Conservation (phyloP, 2,113 vertebrate genomes). For the Mungos mungo region DNA sequence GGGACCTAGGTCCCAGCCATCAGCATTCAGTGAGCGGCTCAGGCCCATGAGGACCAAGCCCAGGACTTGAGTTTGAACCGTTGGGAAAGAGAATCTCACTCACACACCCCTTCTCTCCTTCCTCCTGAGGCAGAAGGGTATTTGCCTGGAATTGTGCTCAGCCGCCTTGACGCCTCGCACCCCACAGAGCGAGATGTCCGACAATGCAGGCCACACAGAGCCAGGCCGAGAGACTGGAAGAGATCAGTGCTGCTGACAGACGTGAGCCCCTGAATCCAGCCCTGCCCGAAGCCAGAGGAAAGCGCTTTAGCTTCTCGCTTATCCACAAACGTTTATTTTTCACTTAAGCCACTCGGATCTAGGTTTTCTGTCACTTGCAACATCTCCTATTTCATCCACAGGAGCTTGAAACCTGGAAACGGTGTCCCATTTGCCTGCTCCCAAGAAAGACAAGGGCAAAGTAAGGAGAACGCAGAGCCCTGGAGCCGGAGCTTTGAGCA, state of each 20-base stretch:
- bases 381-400: neutral
- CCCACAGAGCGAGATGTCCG: neutral
- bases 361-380: neutral
- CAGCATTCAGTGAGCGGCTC: neutral
- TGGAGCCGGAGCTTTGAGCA: neutral
- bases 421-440: neutral
- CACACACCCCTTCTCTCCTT: neutral
- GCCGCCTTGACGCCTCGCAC: accelerated
- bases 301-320: neutral
- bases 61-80: neutral
- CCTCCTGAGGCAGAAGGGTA: neutral
- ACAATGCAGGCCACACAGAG: neutral
- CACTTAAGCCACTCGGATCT: neutral
- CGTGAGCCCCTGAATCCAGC: neutral
- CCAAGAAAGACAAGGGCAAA: neutral
- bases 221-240: too few relatives aligned
- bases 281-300: neutral
- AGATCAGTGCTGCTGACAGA: neutral
- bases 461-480: neutral
- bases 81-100: neutral
- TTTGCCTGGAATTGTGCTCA: too few relatives aligned
- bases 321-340: neutral
- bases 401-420: neutral
- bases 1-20: neutral
- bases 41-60: neutral